These are phyloP conservation scores for Xiphias gladius DNA, from an alignment of 2,113 vertebrate species.

Conservation along the genomic window DNA sequence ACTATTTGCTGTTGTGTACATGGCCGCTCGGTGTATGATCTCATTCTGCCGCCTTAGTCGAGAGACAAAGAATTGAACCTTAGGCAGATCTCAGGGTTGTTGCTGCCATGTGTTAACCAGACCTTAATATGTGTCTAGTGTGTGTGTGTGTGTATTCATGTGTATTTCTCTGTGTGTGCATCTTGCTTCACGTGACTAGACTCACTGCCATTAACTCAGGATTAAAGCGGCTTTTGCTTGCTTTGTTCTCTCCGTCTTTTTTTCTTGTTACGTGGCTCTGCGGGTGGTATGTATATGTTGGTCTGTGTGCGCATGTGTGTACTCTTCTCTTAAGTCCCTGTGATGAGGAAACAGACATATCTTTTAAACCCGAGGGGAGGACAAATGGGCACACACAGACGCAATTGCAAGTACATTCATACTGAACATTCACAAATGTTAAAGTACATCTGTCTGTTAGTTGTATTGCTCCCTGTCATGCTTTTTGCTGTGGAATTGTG, in stretches of 20 bases:
- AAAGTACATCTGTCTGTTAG: slow-evolving; percentile 8
- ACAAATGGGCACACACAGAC: slow-evolving; percentile 20
- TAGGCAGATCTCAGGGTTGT: slow-evolving; percentile 35
- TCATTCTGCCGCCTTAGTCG: slow-evolving; percentile 27
- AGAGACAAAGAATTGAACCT: slow-evolving; percentile 30
- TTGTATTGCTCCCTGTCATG: not conserved
- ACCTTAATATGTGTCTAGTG: slow-evolving; percentile 6
- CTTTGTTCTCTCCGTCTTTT: slow-evolving; percentile 61
- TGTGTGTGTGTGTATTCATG: slow-evolving; percentile 7
- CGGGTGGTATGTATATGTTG: slow-evolving; percentile 45
- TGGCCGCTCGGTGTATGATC: slow-evolving; percentile 38
- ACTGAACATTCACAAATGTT: not conserved
- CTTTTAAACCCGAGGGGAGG: slow-evolving; percentile 17
- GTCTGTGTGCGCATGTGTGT: not conserved
- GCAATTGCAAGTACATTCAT: slow-evolving; percentile 6
- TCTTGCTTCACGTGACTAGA: slow-evolving; percentile 31
- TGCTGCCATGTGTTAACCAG: slow-evolving; percentile 18
- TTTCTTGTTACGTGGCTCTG: slow-evolving; percentile 34
- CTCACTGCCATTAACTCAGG: slow-evolving; percentile 56
- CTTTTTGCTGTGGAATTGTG: slow-evolving; percentile 30
- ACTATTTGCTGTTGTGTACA: slow-evolving; percentile 57
- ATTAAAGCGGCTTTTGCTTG: slow-evolving; percentile 68
- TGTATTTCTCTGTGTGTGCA: slow-evolving; percentile 17
- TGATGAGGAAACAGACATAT: slow-evolving; percentile 12
- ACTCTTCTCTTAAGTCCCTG: slow-evolving; percentile 34